Evolutionary conservation across 1,140 invertebrate genomes (phyloP).

Genomic region (Halictus rubicundus): DNA sequence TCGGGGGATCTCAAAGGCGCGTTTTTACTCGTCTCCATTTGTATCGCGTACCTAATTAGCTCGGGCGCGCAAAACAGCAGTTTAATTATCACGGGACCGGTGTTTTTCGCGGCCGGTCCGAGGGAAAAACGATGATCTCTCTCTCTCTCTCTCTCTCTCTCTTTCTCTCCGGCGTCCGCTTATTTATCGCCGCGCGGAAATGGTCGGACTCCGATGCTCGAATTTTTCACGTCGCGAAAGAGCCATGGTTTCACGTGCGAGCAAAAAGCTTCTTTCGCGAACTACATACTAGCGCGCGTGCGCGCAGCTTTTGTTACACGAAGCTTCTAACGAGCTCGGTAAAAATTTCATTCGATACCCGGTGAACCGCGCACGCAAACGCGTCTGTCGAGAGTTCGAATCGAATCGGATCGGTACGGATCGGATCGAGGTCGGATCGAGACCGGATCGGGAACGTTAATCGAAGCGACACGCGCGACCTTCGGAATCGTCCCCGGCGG

Average conservation of each 20-base stretch:
- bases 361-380: neutral
- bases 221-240: conserved; percentile 11
- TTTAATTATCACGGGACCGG: conserved; percentile 36
- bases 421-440: neutral
- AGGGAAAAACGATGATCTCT: neutral
- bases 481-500: neutral
- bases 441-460: neutral
- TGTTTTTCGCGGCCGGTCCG: conserved; percentile 6
- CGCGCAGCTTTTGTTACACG: neutral
- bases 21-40: conserved; percentile 21
- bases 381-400: neutral
- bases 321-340: neutral
- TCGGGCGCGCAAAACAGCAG: neutral
- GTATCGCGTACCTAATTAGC: conserved; percentile 33
- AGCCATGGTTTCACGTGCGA: too few relatives aligned
- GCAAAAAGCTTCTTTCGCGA: neutral
- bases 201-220: too few relatives aligned
- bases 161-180: conserved; percentile 4
- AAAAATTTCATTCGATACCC: neutral
- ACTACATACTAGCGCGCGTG: too few relatives aligned
- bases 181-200: conserved; percentile 11
- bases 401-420: neutral
- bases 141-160: too few relatives aligned
- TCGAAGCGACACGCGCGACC: neutral
- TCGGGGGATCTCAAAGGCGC: neutral